Base-by-base conservation (phyloP, 1,140 invertebrate genomes). In the Zaprionus davidi region DNA sequence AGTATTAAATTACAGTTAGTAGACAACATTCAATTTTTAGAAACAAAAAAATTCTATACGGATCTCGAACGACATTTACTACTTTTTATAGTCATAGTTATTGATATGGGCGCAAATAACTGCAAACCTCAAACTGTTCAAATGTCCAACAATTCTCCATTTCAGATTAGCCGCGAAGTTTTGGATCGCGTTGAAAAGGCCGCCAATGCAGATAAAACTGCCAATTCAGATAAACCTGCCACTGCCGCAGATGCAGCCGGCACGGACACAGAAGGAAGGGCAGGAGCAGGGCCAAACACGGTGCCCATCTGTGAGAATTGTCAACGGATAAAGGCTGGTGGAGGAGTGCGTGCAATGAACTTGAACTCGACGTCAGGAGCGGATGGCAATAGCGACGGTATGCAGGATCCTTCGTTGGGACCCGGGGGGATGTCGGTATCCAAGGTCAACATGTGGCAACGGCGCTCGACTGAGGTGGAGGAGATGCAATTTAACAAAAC, bases 41-140 rank as follows among this genome's bases (percentile, higher is more conserved):
- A 31, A 71, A 71, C 38, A 41, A 49, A 56, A 51, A 75, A 75
- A 70, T 75, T 75, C 6, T 70, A 46, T 64, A 70, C 67, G 41
- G 63, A 64, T 75, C 53, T 36, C 31, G 58, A 63, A 51, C 58
- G 51, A 75, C 49, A 69, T 74, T 63, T 56, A 51, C 44, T 51
- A 44, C 63, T 59, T 68, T 59, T 36, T 67, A 67, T 59, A 59
- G 41, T 13, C 46, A 57, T 49, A 58, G 46, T 13, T 58, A 59
- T 53, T 15, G 53, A 75, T 59, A 88, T 88, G 84, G 84, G 84
- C 53, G 84, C 84, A 11, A 76, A 28, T 36, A 81, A 79, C 56
- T 84, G 78, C 53, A 81, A 90, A 63, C 85, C 84, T 5, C 78
- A 90, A 20, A 84, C 81, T 2, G 81, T 84, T 24, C 71, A 84